Conservation (phyloP, 2,797 vertebrate genomes). For the Anas capensis region DNA sequence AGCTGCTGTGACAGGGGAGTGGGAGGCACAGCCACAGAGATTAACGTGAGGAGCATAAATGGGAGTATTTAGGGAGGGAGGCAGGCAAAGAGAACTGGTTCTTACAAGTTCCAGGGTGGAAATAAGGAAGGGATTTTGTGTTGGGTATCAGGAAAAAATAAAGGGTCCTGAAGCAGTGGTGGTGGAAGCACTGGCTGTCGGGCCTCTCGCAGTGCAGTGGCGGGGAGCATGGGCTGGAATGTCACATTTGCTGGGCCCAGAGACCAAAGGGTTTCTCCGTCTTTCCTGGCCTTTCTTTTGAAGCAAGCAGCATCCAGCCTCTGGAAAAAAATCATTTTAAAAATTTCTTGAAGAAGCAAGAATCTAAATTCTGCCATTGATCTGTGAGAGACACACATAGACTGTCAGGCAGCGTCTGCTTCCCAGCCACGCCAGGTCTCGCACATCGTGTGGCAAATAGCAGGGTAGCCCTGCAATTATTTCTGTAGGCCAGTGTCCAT, state of each 20-base stretch:
- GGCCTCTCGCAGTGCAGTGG: accelerated
- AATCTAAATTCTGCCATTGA: accelerated
- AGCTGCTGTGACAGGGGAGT: neutral
- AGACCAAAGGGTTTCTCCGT: neutral
- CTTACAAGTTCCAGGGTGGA: neutral
- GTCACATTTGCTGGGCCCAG: neutral
- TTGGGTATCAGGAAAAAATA: neutral
- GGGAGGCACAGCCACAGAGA: neutral
- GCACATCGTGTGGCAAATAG: accelerated
- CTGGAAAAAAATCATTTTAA: neutral
- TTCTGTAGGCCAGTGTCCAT: neutral
- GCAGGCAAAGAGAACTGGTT: neutral
- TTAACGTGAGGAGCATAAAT: neutral
- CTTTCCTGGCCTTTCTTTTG: neutral
- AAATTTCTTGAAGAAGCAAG: neutral
- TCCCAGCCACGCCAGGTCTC: accelerated
- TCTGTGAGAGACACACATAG: neutral
- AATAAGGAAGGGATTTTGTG: neutral
- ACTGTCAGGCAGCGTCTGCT: neutral
- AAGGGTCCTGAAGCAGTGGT: accelerated
- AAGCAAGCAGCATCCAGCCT: neutral
- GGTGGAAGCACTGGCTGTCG: neutral
- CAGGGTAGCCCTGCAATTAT: neutral
- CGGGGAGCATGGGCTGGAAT: neutral
- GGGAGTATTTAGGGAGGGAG: neutral